Evolutionary conservation across 2,797 vertebrate genomes (phyloP), one percentile per base, ranked within the genome.

Genomic region (Streptopelia turtur): DNA sequence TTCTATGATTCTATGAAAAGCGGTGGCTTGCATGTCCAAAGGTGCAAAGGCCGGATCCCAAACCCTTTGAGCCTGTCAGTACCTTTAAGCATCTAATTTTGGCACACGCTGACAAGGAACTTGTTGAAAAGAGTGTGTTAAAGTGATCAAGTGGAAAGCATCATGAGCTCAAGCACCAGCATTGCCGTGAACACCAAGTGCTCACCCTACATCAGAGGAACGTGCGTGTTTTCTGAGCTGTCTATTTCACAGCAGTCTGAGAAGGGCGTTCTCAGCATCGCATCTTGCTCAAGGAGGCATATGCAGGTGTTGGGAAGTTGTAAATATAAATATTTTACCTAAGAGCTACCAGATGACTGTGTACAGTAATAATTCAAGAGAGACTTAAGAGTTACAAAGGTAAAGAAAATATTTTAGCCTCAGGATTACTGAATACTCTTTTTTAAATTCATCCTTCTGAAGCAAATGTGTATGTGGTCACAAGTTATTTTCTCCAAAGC

Each of bases 101-200:
- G 72, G 53, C n/a, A 30, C 63, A 66, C 13, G 3, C 8, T 27
- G 15, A 11, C 37, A 76, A 70, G 39, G 37, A 61, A 12, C 33
- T 24, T 64, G n/a, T 53, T 25, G 43, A 47, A 63, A 87, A 1
- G 4, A 35, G 0, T 3, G 15, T 21, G 33, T 37, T 68, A 14
- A 50, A 68, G 31, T 0, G 39, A 71, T 50, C 0, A 7, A 66
- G 37, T 13, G 43, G 61, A 47, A 66, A 81, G 64, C 33, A 21
- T 17, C 37, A 5, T 0, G 0, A 4, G 22, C 13, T 64, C 3
- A 7, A 63, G 50, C 45, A 33, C 14, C 37, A 65, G 45, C 8
- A 13, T 18, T 37, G 47, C 53, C 0, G 0, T 12, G 43, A 55
- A 13, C 37, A 16, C 17, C 59, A 24, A 39, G 53, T 1, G 16